These are phyloP conservation scores for Asarcornis scutulata DNA, from an alignment of 2,113 vertebrate species.

Conservation along the genomic window DNA sequence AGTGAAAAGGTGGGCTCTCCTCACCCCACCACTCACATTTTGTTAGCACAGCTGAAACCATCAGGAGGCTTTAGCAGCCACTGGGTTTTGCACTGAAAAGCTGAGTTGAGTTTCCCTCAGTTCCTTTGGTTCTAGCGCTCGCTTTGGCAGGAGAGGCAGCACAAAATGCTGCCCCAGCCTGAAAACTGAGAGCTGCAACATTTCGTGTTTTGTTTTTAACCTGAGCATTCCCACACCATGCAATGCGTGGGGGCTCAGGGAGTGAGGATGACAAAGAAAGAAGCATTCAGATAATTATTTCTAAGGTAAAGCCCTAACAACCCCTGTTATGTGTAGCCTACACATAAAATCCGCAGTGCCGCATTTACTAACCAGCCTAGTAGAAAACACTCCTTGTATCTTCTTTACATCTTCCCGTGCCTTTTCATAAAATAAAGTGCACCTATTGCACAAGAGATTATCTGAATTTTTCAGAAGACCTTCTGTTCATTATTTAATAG, in stretches of 20 bases:
- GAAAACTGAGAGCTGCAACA: neutral
- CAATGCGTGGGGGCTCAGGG: accelerated
- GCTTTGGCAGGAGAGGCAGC: neutral
- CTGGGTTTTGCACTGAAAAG: neutral
- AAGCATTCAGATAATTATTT: neutral
- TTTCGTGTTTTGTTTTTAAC: neutral
- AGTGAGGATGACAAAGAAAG: neutral
- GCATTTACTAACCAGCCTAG: neutral
- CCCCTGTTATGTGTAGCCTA: accelerated
- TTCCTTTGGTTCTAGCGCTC: accelerated
- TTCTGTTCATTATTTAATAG: conserved; percentile 46
- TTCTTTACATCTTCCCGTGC: neutral
- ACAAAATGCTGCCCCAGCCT: neutral
- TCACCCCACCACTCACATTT: neutral
- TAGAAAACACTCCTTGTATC: neutral
- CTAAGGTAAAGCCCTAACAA: neutral
- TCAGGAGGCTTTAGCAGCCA: neutral
- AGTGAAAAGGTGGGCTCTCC: neutral
- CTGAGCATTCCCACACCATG: neutral
- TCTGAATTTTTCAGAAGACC: conserved; percentile 25
- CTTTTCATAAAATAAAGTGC: neutral
- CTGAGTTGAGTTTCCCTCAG: neutral
- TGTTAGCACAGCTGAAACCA: neutral
- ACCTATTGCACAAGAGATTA: conserved; percentile 13
- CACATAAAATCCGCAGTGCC: neutral